Evolutionary conservation across 2,797 vertebrate genomes (phyloP), one percentile per base, ranked within the genome.

Genomic region (Periparus ater): DNA sequence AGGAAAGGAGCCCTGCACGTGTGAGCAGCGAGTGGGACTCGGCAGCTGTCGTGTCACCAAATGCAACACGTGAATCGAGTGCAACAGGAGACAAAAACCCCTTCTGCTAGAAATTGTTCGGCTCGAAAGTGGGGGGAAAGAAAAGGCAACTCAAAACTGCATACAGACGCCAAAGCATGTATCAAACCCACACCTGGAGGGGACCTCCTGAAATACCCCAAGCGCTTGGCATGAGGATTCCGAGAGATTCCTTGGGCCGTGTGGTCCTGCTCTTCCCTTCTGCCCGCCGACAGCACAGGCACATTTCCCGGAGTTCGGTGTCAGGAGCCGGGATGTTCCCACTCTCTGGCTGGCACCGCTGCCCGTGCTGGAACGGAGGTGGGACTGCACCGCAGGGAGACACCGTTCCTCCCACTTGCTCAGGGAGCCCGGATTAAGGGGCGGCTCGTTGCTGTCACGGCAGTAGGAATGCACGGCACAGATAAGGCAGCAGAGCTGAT

Each of bases 361-460:
- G 80, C 65, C 74, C n/a, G 14, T n/a, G 67, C 30, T 36, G 45
- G 44, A 53, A 21, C 19, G 12, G 58, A 27, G n/a, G 21, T 11
- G 36, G 68, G 73, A 22, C 25, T 8, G 54, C 61, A 48, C 29
- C 8, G 13, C 34, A 54, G 55, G 17, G 51, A 72, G 38, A 48
- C 23, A 29, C 54, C 13, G 20, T 23, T 30, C 36, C 21, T 27
- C 18, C n/a, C 17, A 3, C 57, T 78, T 61, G 44, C 62, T 54
- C 36, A 20, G 68, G 73, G 68, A 85, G 19, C 16, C 0, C 17
- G 77, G 87, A 94, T 94, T 95, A 83, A 27, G 45, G 75, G 30
- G 40, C 71, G 50, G 54, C 84, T 51, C 93, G 92, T 81, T 93
- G 93, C 96, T 97, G 96, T 62, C 76, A 71, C 81, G 91, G 91